A percentile compares a stretch with the other conserved stretches of the same genome.
Evolutionary conservation across 2,113 vertebrate genomes (phyloP).

Genomic region (Pseudorasbora parva): DNA sequence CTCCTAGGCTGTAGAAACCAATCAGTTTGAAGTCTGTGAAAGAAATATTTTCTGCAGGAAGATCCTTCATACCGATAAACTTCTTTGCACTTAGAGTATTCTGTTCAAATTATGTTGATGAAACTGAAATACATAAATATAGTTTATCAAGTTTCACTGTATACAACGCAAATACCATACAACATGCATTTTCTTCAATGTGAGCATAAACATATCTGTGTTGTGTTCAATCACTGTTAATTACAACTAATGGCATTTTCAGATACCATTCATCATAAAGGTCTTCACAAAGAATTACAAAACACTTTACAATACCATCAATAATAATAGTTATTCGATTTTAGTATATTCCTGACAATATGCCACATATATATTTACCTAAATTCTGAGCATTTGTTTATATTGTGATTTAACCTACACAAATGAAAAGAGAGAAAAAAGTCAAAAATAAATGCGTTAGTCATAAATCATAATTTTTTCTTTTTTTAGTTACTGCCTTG

Average conservation of each 20-base stretch:
- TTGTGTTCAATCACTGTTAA: too few relatives aligned
- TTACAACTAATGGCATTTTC: not conserved
- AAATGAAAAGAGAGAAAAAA: not conserved
- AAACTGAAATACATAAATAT: not conserved
- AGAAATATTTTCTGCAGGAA: slow-evolving; percentile 39
- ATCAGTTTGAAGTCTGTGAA: slow-evolving; percentile 36
- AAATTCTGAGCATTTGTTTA: not conserved
- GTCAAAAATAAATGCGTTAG: not conserved
- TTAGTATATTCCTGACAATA: not conserved
- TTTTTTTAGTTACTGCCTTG: not conserved
- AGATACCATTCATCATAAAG: not conserved
- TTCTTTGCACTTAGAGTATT: not conserved
- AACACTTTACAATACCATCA: not conserved
- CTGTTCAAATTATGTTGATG: not conserved
- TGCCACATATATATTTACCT: not conserved
- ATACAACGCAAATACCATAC: not conserved
- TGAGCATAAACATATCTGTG: not conserved
- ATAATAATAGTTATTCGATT: not conserved
- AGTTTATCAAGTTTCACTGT: not conserved
- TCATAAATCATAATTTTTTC: too few relatives aligned
- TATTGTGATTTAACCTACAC: not conserved
- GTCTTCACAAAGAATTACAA: not conserved
- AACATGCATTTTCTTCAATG: not conserved
- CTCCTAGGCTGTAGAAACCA: not conserved
- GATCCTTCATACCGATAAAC: not conserved